A percentile compares a stretch with the other conserved stretches of the same genome.
These are phyloP conservation scores for Neolamprologus sp. DNA, from an alignment of 2,113 vertebrate species.

Conservation along the genomic window DNA sequence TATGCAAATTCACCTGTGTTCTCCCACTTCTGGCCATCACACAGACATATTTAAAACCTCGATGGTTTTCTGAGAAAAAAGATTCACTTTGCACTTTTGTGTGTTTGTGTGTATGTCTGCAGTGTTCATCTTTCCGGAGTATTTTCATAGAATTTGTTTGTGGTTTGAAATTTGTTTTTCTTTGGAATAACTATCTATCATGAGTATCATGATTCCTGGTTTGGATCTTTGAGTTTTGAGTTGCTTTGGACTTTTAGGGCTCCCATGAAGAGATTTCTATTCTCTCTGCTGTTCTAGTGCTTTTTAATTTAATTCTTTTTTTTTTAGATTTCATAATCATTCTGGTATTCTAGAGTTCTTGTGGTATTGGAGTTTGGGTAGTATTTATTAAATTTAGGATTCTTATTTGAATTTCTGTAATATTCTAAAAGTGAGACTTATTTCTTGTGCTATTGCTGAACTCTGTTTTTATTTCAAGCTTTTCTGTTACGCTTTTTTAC, in stretches of 20 bases:
- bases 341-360: neutral
- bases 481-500: neutral
- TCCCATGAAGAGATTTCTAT: neutral
- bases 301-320: neutral
- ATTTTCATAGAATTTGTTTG: neutral
- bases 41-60: neutral
- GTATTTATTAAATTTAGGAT: neutral
- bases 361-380: neutral
- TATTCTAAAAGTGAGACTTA: neutral
- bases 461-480: neutral
- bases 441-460: neutral
- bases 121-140: neutral
- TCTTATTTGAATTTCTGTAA: neutral
- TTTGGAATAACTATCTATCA: neutral
- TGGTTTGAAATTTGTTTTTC: neutral
- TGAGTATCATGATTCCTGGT: neutral
- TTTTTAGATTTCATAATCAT: neutral
- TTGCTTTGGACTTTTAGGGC: neutral
- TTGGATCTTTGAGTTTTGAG: neutral
- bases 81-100: neutral
- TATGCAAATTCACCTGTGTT: constrained; percentile 35
- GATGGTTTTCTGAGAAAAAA: neutral
- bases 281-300: neutral
- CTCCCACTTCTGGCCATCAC: neutral
- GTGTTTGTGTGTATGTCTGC: neutral